Evolutionary conservation across 2,113 vertebrate genomes (phyloP).

Genomic region (Tinamus guttatus): DNA sequence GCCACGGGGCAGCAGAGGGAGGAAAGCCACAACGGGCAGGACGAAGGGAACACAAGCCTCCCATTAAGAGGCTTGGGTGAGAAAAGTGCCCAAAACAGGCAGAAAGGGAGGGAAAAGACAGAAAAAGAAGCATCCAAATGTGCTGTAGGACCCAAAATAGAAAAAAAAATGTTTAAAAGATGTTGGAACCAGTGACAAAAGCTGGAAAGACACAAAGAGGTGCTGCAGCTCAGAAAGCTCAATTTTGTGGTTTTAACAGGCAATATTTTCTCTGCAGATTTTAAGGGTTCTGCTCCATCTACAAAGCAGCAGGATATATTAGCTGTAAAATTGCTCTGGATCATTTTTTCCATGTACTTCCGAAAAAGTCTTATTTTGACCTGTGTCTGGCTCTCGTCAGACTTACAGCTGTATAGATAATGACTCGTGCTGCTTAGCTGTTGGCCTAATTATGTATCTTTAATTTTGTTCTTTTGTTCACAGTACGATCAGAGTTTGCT

Average conservation of each 20-base stretch:
- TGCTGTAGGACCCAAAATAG: not conserved
- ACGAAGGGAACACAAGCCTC: not conserved
- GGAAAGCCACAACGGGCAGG: not conserved
- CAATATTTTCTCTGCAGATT: not conserved
- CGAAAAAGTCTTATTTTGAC: not conserved
- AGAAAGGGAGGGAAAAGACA: not conserved
- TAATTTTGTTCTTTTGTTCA: not conserved
- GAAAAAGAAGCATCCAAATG: not conserved
- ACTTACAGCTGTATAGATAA: not conserved
- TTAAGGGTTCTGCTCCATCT: not conserved
- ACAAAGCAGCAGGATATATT: fast-evolving
- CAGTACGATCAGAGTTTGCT: not conserved
- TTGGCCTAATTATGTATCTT: not conserved
- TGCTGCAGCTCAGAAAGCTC: not conserved
- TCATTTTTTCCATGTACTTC: not conserved
- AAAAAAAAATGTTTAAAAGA: not conserved
- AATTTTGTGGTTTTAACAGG: not conserved
- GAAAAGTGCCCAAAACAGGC: not conserved
- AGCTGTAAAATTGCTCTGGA: not conserved
- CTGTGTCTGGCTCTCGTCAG: not conserved
- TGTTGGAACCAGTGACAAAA: not conserved
- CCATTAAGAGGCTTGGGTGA: not conserved
- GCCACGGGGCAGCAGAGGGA: not conserved
- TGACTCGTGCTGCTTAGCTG: not conserved
- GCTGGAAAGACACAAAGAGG: not conserved